Base-by-base conservation (phyloP, 2,797 vertebrate genomes). In the Tokudaia muenninki region DNA sequence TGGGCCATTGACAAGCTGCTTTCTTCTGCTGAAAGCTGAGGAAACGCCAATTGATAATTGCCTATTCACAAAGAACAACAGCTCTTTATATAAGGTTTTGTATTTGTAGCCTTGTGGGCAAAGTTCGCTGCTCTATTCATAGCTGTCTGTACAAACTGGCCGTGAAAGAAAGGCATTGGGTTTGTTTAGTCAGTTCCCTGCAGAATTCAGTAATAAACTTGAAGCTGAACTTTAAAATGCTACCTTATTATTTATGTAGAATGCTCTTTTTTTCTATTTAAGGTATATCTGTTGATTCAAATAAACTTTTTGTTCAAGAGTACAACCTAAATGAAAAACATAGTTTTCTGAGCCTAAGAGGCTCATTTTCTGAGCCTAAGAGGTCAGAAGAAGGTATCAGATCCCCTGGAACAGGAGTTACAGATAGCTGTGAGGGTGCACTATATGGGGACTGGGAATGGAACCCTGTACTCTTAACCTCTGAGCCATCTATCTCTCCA, bases 31-130 rank as follows among this genome's bases (percentile, higher is more conserved):
- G 77, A n/a, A 24, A 87, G 50, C 37, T 94, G 92, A 94, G 95
- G 87, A 96, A 96, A 79, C 72, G 21, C 26, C 91, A 87, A 63
- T 47, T 88, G 72, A 96, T 96, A 97, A 97, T 83, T 80, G 74
- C 74, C 78, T 96, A 44, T 95, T 95, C 83, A 97, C 74, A 83
- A 90, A 95, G 87, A 97, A 95, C 94, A 98, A 61, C 21, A 91
- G 79, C 63, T 75, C 63, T 95, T 93, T 90, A 81, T 92, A 24
- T 61, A 93, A 57, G 57, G 47, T 87, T 95, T 94, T 96, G 70
- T 96, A 83, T 94, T 92, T 37, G 2, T 9, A 79, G 95, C 81
- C 89, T 84, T 90, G 37, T 55, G 94, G 88, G 84, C 90, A 92
- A 52, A 91, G 91, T 78, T 94, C 13, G 79, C 86, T 24, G 75